Evolutionary conservation across 2,797 vertebrate species (phyloP).

Genomic region (Mormyrus proboscirostris): DNA sequence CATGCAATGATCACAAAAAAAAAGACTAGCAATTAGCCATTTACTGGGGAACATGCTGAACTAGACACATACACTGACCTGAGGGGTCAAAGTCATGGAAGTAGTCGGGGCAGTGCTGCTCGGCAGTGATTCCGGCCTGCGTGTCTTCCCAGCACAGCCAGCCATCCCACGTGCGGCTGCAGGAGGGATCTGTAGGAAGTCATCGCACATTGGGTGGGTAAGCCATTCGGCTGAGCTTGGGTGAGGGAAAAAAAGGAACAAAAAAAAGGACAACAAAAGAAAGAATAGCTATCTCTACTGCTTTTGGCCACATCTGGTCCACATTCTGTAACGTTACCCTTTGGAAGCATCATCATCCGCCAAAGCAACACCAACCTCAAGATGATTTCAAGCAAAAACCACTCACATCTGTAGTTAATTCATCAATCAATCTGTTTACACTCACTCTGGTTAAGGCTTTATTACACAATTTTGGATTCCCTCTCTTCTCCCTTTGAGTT

Average conservation of each 20-base stretch:
- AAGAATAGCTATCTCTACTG: not conserved
- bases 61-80: slow-evolving; percentile 56
- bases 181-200: slow-evolving; percentile 59
- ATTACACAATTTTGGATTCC: not conserved
- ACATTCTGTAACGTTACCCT: not conserved
- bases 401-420: not conserved
- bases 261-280: not conserved
- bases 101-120: slow-evolving; percentile 92
- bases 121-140: slow-evolving; percentile 62
- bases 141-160: slow-evolving; percentile 95
- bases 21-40: not conserved
- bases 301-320: not conserved
- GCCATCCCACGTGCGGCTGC: slow-evolving; percentile 94
- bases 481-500: not conserved
- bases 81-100: slow-evolving; percentile 94
- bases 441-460: not conserved
- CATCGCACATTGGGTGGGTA: slow-evolving; percentile 1
- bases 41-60: not conserved
- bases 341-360: not conserved
- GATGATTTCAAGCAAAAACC: not conserved
- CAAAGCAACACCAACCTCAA: not conserved
- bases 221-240: not conserved
- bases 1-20: not conserved
- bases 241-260: not conserved
- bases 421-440: not conserved